phyloP scores from a whole-genome alignment of 2,888 invertebrate genomes.

The Stegana nigrithorax region DNA sequence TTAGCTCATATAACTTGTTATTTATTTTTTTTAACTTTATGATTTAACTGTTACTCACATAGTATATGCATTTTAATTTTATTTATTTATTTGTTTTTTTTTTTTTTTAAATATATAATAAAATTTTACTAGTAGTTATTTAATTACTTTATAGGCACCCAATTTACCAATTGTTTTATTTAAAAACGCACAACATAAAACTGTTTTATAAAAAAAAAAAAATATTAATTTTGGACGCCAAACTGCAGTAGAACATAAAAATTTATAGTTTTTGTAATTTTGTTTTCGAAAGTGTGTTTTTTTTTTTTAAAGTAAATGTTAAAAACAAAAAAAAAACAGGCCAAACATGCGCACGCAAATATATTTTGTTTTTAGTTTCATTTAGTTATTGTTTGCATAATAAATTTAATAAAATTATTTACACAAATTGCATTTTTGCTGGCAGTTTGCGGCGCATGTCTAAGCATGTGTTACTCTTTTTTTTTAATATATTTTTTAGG shows the following conservation, averaged over 20 bases:
- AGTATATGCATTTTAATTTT: conserved; percentile 37
- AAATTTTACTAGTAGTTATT: conserved; percentile 64
- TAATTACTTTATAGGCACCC: conserved; percentile 66
- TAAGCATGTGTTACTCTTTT: conserved; percentile 22
- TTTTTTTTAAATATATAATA: conserved; percentile 53
- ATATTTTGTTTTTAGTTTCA: not conserved
- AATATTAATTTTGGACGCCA: conserved; percentile 39
- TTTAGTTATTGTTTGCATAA: conserved; percentile 29
- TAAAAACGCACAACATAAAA: conserved; percentile 16
- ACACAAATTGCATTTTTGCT: conserved; percentile 41
- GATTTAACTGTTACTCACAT: conserved; percentile 3
- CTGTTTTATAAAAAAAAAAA: conserved; percentile 16
- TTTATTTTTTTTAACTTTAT: conserved; percentile 27
- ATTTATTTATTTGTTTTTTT: conserved; percentile 39
- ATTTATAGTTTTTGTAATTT: conserved; percentile 29
- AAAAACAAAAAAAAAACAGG: too few species aligned
- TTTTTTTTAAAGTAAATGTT: not conserved
- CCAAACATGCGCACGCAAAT: too few species aligned
- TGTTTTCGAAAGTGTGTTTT: conserved; percentile 3
- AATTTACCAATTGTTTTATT: conserved; percentile 64
- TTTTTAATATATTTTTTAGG: conserved; percentile 37
- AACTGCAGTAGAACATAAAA: conserved; percentile 26
- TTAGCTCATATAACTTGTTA: conserved; percentile 16
- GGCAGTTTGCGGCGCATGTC: not conserved
- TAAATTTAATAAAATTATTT: conserved; percentile 62